Evolutionary conservation across 2,888 invertebrate genomes (phyloP), one percentile per base, ranked within the genome.

Genomic region (Agrochola circellaris): DNA sequence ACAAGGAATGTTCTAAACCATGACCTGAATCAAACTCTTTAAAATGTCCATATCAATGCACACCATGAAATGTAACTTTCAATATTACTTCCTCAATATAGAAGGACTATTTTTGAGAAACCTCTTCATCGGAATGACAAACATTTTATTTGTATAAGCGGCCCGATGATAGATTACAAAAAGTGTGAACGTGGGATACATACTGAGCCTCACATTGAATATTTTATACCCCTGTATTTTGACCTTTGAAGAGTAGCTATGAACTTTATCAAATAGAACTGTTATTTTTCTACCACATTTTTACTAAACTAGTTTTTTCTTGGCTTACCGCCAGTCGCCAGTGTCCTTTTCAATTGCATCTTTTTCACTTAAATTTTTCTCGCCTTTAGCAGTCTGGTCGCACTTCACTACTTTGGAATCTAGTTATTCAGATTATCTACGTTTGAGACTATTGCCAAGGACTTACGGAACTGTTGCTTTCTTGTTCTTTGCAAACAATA

Each of bases 31-130:
- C 30, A 20, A 68, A 60, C 38, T 67, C 26, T 51, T 66, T 66
- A 84, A 81, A 73, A 66, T 67, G 3, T 34, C 58, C 58, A 72
- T 82, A 71, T 70, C 48, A 38, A 88, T 83, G 81, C 82, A 34
- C 70, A 65, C 38, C 79, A 76, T 67, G 71, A 77, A 75, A 81
- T 74, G 42, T 75, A 72, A 79, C 83, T 78, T 82, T 76, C 81
- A 75, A 84, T 87, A 84, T 88, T 67, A 81, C 87, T 91, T 89
- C 85, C 87, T 89, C 87, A 82, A 87, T 89, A 85, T 85, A 86
- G 67, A 79, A 82, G 75, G 20, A 77, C 72, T 62, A 76, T 84
- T 90, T 88, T 88, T 85, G 76, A 81, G 87, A 81, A 88, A 81
- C 72, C 77, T 75, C 81, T 83, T 80, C 82, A 80, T 85, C 65